Conservation (phyloP, 2,888 invertebrate species). For the Halictus quadricinctus region DNA sequence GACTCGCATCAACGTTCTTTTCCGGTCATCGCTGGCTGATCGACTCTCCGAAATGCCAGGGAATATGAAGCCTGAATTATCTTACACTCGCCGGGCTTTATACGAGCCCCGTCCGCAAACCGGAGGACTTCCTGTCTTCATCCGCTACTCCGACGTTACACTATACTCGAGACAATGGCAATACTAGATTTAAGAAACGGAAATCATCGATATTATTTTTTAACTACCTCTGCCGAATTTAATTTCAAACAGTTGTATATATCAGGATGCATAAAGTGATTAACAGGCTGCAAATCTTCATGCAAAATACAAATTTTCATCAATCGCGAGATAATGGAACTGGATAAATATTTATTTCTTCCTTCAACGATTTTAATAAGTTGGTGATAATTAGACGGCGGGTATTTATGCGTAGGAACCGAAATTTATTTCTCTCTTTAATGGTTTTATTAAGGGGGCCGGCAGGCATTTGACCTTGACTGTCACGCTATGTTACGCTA, state of each 20-base stretch:
- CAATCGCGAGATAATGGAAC: no score
- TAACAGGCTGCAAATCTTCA: no score
- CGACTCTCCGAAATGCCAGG: neutral
- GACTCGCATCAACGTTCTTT: constrained; percentile 37
- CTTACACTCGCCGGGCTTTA: neutral
- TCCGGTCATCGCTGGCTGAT: constrained; percentile 30
- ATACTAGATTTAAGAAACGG: neutral
- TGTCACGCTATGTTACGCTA: no score
- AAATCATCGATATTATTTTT: neutral
- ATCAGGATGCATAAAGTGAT: no score
- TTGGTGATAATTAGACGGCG: no score
- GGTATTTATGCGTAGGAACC: no score
- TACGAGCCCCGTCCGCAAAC: neutral
- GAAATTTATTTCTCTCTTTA: no score
- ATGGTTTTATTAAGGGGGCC: no score
- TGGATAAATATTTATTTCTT: no score
- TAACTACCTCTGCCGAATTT: neutral
- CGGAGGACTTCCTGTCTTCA: neutral
- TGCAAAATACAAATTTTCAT: neutral
- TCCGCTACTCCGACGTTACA: neutral
- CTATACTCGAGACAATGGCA: neutral
- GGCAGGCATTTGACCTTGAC: no score
- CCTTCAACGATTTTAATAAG: neutral
- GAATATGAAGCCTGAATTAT: constrained; percentile 29
- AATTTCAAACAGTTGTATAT: neutral